Base-by-base conservation (phyloP, 1,140 invertebrate genomes). In the Proales similis region DNA sequence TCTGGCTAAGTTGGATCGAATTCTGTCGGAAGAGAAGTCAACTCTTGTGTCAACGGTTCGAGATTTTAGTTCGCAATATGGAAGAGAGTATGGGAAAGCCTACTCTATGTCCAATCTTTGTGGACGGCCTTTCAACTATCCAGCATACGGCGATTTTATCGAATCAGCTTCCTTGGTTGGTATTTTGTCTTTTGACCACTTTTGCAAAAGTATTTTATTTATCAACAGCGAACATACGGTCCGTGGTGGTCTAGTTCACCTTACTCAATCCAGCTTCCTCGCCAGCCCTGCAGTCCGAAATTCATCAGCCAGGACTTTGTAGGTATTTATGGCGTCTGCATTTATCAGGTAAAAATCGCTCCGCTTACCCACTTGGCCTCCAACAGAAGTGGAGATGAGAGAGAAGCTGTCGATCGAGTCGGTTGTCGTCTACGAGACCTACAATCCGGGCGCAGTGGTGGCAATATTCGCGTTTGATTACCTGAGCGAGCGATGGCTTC, bases 211-310 rank as follows among this genome's bases (percentile, higher is more conserved):
- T n/a, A n/a, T n/a, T n/a, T n/a, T n/a, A n/a, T n/a, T n/a, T n/a
- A n/a, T n/a, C n/a, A n/a, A n/a, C 69, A 91, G 88, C 82, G 87
- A 77, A 87, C 86, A 4, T 90, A 90, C 77, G 88, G 88, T 9
- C 82, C 78, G 53, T 92, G 88, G 88, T 90, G 88, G 87, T 17
- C 6, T 81, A 85, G 33, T 77, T 82, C 67, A 84, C 83, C 3
- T 85, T 85, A n/a, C 86, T 85, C 9, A 78, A 75, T 66, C 79
- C 80, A 64, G 72, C 76, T 63, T 80, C 84, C 67, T 88, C 86
- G 66, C 84, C 63, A 26, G 66, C 67, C 5, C 22, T 22, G 57
- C 68, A 85, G 80, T 80, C 83, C 85, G 70, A 85, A 85, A 71
- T 81, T 82, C 69, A 79, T 64, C 7, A 81, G 86, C 70, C 83